A percentile compares a stretch with the other conserved stretches of the same genome.
phyloP scores from a whole-genome alignment of 2,888 invertebrate species.

The Plusia festucae region DNA sequence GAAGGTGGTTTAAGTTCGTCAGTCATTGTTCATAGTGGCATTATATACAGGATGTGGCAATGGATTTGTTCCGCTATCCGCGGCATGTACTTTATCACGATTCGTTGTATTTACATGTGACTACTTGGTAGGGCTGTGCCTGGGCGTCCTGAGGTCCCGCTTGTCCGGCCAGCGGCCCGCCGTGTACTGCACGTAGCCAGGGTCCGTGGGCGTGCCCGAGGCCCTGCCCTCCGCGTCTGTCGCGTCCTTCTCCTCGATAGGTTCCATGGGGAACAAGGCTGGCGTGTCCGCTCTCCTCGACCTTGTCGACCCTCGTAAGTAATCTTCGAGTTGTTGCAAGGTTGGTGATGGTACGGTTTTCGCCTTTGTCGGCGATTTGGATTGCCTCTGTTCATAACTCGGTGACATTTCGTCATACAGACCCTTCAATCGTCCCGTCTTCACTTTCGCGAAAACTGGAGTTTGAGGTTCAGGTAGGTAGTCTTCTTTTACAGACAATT shows the following conservation, averaged over 20 bases:
- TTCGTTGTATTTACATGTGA: slow-evolving; percentile 50
- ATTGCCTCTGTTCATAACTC: slow-evolving; percentile 74
- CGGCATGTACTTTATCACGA: slow-evolving; percentile 49
- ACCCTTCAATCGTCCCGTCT: slow-evolving; percentile 77
- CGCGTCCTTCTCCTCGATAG: slow-evolving; percentile 82
- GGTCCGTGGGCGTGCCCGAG: slow-evolving; percentile 92
- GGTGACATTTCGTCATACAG: slow-evolving; percentile 82
- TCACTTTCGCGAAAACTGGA: slow-evolving; percentile 85
- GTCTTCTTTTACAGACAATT: slow-evolving; percentile 79
- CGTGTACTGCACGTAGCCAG: slow-evolving; percentile 93
- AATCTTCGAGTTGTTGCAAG: slow-evolving; percentile 86
- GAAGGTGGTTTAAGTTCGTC: slow-evolving; percentile 65
- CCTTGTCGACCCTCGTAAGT: slow-evolving; percentile 78
- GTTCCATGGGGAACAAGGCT: slow-evolving; percentile 87
- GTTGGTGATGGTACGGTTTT: slow-evolving; percentile 83
- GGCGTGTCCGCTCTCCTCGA: slow-evolving; percentile 80
- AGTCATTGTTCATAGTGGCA: slow-evolving; percentile 62
- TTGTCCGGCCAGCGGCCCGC: slow-evolving; percentile 91
- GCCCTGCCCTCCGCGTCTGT: slow-evolving; percentile 81
- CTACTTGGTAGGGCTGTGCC: slow-evolving; percentile 85
- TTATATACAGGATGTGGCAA: slow-evolving; percentile 53
- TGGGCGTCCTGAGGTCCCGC: slow-evolving; percentile 88
- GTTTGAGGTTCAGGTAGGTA: slow-evolving; percentile 86
- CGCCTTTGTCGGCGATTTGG: slow-evolving; percentile 78
- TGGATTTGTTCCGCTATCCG: slow-evolving; percentile 43